Evolutionary conservation across 92 coral and sea anemone species (phyloP).

Genomic region (Epizoanthus scotinus): DNA sequence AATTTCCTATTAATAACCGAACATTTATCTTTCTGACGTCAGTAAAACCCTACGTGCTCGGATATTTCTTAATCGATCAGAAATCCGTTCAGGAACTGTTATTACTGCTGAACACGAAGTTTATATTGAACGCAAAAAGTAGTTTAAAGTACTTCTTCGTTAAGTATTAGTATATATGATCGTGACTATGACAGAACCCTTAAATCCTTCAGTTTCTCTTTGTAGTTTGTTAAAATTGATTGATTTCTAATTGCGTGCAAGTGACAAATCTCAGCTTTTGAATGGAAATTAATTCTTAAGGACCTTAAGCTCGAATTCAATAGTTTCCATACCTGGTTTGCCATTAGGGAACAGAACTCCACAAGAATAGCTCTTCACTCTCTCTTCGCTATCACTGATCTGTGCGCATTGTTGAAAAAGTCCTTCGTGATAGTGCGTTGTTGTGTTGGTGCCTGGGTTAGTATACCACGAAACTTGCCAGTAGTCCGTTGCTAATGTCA

Average conservation of each 20-base stretch:
- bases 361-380: background rate
- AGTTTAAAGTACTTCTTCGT: background rate
- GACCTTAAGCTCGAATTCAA: background rate
- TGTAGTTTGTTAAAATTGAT: background rate
- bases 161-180: background rate
- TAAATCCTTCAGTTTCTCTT: background rate
- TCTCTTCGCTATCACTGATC: conserved; percentile 39
- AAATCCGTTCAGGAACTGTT: too few relatives aligned
- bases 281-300: background rate
- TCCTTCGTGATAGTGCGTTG: conserved; percentile 72
- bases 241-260: conserved; percentile 7
- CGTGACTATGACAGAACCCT: background rate
- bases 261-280: background rate
- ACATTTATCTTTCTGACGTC: too few relatives aligned
- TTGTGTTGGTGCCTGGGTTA: conserved; percentile 53
- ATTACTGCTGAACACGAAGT: too few relatives aligned
- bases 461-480: conserved; percentile 84
- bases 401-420: conserved; percentile 77
- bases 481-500: conserved; percentile 86
- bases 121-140: background rate
- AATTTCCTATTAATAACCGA: too few relatives aligned
- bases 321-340: conserved; percentile 13
- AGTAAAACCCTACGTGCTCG: too few relatives aligned
- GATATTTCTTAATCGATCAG: too few relatives aligned
- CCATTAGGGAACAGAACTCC: background rate